Evolutionary conservation across 2,113 vertebrate genomes (phyloP), one percentile per base, ranked within the genome.

Genomic region (Sterna hirundo): DNA sequence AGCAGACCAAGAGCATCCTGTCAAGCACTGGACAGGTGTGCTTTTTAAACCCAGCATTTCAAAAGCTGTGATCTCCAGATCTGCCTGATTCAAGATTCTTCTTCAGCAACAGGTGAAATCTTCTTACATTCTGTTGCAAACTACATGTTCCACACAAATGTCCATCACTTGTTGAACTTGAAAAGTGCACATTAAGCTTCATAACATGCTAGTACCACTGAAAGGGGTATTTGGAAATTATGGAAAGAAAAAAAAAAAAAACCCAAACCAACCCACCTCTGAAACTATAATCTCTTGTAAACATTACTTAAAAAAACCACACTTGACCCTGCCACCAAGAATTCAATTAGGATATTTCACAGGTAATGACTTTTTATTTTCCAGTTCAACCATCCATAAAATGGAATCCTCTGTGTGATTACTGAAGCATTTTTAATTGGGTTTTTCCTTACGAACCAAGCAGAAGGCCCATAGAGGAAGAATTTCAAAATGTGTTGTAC

Each of bases 291-390:
- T 70, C 11, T 55, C 34, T 92, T 84, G 90, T 92, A 88, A 88
- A 78, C 36, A n/a, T 75, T 86, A 32, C 32, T 85, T 94, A 26
- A 88, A 96, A 96, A 88, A 86, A 90, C 38, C 60, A 60, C 36
- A 51, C 57, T 96, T 93, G 86, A 77, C 57, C 19, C 25, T 69
- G 34, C 13, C 27, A 83, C 71, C 51, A 93, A 75, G 38, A 96
- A 95, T 96, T 97, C 94, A 94, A 92, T 96, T 95, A 88, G 62
- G 77, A 47, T 88, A 83, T 92, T 97, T 97, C 90, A 96, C 92
- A 97, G 84, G 36, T 91, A 94, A 82, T 70, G 64, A 78, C 84
- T 92, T 91, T 68, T 97, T 95, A 95, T 95, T 98, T 96, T 97
- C 76, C 64, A 76, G 71, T 94, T 95, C 69, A 77, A 29, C 62